These are phyloP conservation scores for Coccyzus lansbergi DNA, from an alignment of 2,797 vertebrate species.

Conservation along the genomic window DNA sequence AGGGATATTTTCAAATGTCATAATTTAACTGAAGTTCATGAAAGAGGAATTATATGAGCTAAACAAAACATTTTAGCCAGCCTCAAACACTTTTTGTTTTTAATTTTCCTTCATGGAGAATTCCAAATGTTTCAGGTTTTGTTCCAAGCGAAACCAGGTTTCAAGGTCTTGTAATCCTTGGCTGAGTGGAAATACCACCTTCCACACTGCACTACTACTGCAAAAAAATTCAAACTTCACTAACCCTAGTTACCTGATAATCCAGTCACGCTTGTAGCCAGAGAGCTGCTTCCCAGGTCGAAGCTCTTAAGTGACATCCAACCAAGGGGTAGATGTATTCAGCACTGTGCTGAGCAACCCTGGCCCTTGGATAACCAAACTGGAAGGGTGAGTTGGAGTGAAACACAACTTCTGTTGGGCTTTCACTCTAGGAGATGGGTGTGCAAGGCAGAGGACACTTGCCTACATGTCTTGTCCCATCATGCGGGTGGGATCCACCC, in stretches of 20 bases:
- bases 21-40: slow-evolving; percentile 3
- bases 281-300: rapidly evolving
- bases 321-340: not conserved
- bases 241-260: not conserved
- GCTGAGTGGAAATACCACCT: slow-evolving; percentile 29
- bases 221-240: not conserved
- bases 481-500: not conserved
- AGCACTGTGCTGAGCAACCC: not conserved
- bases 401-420: not conserved
- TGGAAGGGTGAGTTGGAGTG: not conserved
- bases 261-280: not conserved
- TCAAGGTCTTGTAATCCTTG: slow-evolving; percentile 35
- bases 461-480: not conserved
- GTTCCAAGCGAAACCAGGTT: slow-evolving; percentile 38
- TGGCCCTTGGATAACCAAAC: not conserved
- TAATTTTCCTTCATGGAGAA: slow-evolving; percentile 42
- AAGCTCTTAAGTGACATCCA: not conserved
- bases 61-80: slow-evolving; percentile 50
- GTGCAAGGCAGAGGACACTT: not conserved
- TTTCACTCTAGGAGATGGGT: no score
- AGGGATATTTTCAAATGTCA: slow-evolving; percentile 8
- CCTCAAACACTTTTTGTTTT: slow-evolving; percentile 47
- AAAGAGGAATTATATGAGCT: slow-evolving; percentile 27
- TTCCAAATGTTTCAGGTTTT: slow-evolving; percentile 27
- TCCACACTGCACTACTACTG: not conserved